These are phyloP conservation scores for Campopleginae sp. DNA, from an alignment of 2,888 invertebrate species.

Conservation along the genomic window DNA sequence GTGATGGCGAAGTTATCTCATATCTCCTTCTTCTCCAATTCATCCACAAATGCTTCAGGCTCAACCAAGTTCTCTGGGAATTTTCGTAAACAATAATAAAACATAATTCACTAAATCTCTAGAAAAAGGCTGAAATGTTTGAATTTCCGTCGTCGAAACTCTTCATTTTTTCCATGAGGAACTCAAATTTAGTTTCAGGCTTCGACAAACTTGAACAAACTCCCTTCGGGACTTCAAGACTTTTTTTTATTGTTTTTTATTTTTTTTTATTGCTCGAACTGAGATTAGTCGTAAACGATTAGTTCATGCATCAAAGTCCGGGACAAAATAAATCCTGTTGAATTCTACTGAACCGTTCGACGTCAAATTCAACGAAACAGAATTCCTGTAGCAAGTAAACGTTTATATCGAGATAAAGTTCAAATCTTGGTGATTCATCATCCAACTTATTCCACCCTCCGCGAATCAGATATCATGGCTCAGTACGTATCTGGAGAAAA, in stretches of 20 bases:
- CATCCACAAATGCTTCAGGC: constrained; percentile 72
- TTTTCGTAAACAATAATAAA: not conserved
- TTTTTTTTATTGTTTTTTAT: not conserved
- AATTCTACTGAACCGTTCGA: not conserved
- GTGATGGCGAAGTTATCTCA: constrained; percentile 67
- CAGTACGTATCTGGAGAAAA: no score
- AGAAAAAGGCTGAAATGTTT: not conserved
- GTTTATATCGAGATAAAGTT: no score
- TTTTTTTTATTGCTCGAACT: not conserved
- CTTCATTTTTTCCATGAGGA: not conserved
- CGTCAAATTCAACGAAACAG: no score
- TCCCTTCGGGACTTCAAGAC: not conserved
- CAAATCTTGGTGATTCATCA: no score
- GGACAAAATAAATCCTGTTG: not conserved
- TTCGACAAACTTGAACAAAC: not conserved
- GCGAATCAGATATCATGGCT: no score
- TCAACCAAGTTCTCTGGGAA: constrained; percentile 75
- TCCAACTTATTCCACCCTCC: no score
- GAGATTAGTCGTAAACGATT: not conserved
- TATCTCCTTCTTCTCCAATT: constrained; percentile 73
- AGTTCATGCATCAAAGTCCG: not conserved
- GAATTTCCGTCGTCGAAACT: not conserved
- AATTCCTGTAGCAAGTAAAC: no score
- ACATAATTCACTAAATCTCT: not conserved
- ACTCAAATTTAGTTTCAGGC: not conserved